These are phyloP conservation scores for Erythrocercus mccallii DNA, from an alignment of 2,113 vertebrate genomes.

Conservation along the genomic window DNA sequence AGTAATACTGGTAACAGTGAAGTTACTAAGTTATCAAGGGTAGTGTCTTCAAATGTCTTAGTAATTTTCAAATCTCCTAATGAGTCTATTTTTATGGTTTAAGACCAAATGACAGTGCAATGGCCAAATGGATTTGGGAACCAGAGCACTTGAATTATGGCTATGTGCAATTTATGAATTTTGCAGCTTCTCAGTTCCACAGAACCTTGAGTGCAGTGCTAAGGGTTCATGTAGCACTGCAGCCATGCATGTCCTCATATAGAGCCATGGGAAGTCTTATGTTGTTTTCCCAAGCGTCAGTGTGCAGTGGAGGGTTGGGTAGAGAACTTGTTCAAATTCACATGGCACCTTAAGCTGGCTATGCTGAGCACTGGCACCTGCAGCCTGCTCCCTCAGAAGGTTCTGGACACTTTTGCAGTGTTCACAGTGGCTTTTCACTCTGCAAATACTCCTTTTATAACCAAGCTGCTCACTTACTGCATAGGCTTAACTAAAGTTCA, in stretches of 20 bases:
- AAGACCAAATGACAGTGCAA: neutral
- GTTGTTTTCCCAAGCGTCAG: neutral
- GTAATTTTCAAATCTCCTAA: neutral
- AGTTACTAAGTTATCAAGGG: neutral
- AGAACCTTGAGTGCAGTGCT: too few species aligned
- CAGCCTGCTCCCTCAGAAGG: neutral
- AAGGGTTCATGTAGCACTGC: neutral
- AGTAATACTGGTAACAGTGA: neutral
- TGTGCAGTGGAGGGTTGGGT: neutral
- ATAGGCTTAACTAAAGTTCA: neutral
- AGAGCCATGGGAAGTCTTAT: rapidly evolving
- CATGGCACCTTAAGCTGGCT: neutral
- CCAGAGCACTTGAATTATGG: neutral
- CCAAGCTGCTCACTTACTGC: neutral
- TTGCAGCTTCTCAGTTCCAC: rapidly evolving
- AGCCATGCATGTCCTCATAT: neutral
- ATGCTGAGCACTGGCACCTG: neutral
- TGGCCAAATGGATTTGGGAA: neutral
- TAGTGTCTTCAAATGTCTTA: neutral
- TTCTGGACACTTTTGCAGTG: neutral
- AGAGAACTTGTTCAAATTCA: neutral
- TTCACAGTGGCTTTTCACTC: neutral
- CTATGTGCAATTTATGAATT: neutral
- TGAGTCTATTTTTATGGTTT: neutral
- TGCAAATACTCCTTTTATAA: neutral